Evolutionary conservation across 2,888 invertebrate species (phyloP).

Genomic region (Ornithoptera alexandrae): DNA sequence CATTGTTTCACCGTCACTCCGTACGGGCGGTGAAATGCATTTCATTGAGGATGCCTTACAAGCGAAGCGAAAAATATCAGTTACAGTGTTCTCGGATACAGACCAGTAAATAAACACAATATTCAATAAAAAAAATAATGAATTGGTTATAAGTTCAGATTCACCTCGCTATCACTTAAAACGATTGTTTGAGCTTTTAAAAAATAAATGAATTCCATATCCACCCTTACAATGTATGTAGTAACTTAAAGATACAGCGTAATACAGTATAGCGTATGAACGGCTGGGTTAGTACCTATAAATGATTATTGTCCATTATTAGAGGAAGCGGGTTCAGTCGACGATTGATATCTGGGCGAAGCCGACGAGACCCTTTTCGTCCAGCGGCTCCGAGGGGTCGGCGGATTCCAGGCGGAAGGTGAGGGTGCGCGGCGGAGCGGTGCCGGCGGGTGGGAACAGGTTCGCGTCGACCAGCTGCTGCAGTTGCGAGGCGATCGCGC

Average conservation of each 20-base stretch:
- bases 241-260: constrained; percentile 47
- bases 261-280: constrained; percentile 41
- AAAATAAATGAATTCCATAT: constrained; percentile 58
- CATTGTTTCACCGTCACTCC: not conserved
- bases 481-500: constrained; percentile 95
- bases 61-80: constrained; percentile 41
- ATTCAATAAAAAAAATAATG: constrained; percentile 48
- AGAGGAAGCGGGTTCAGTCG: constrained; percentile 78
- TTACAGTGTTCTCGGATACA: constrained; percentile 57
- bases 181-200: constrained; percentile 66
- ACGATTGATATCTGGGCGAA: constrained; percentile 98
- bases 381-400: constrained; percentile 85
- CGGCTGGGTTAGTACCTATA: constrained; percentile 31
- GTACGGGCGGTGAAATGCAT: constrained; percentile 3
- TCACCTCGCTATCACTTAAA: constrained; percentile 57
- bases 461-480: constrained; percentile 90
- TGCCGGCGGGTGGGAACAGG: constrained; percentile 70
- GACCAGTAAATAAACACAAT: constrained; percentile 61
- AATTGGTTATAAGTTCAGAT: constrained; percentile 65
- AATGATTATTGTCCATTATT: constrained; percentile 39
- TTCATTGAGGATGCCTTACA: constrained; percentile 22
- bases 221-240: constrained; percentile 63
- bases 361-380: constrained; percentile 96
- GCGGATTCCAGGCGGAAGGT: constrained; percentile 89
- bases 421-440: constrained; percentile 82